Percentiles rank a stretch among this genome's conserved stretches.
Evolutionary conservation across 1,140 invertebrate species (phyloP).

Genomic region (Drosophila watanabei): DNA sequence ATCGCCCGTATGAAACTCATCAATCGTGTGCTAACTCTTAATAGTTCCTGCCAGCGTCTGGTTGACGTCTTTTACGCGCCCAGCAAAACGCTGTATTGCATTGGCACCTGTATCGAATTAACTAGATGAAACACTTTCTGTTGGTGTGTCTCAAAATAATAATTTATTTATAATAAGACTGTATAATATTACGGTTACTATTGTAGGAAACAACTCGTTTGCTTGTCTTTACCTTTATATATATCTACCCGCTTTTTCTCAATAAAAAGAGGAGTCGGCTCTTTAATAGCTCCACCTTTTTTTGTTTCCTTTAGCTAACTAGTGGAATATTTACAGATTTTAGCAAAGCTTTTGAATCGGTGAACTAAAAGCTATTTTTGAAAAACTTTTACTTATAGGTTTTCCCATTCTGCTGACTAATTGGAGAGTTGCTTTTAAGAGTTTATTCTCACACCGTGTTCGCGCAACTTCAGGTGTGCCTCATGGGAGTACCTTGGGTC

Average conservation of each 20-base stretch:
- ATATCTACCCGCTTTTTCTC: conserved; percentile 23
- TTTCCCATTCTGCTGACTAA: too few species aligned
- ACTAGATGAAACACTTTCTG: background rate
- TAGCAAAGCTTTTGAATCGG: too few species aligned
- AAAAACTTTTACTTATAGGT: too few species aligned
- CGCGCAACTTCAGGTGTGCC: too few species aligned
- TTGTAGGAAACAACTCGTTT: conserved; percentile 65
- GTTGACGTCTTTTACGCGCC: conserved; percentile 81
- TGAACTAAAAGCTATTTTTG: too few species aligned
- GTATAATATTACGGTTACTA: conserved; percentile 83
- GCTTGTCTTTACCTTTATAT: conserved; percentile 18
- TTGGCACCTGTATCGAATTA: conserved; percentile 65
- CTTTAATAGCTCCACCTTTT: conserved; percentile 13
- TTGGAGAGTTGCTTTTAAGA: too few species aligned
- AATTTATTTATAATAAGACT: conserved; percentile 83
- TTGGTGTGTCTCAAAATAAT: conserved; percentile 77
- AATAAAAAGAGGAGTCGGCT: conserved; percentile 33
- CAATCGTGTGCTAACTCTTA: conserved; percentile 74
- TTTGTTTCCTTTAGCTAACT: conserved; percentile 34
- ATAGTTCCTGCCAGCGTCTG: conserved; percentile 81
- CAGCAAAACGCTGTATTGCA: conserved; percentile 75
- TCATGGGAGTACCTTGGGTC: too few species aligned
- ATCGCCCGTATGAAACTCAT: conserved; percentile 65
- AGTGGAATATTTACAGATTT: too few species aligned
- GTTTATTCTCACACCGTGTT: too few species aligned